Conservation (phyloP, 2,113 vertebrate species). For the Balaeniceps rex region DNA sequence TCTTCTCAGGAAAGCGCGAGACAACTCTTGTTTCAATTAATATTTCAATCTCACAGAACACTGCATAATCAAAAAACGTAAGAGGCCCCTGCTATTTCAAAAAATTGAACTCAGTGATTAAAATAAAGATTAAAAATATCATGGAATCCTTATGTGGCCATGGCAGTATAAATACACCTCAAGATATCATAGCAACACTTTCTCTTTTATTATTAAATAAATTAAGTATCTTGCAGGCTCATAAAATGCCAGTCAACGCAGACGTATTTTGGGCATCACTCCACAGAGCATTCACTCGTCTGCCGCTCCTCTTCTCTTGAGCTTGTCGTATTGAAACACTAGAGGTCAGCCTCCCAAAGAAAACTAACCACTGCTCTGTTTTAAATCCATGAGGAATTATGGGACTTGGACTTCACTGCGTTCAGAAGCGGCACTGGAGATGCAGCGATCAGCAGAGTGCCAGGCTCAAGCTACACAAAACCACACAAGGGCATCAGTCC, state of each 20-base stretch:
- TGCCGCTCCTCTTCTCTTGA: neutral
- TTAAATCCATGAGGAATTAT: constrained; percentile 1
- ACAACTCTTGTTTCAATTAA: constrained; percentile 63
- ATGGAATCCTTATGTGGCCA: constrained; percentile 2
- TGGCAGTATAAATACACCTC: constrained; percentile 5
- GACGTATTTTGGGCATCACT: neutral
- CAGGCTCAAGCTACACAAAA: neutral
- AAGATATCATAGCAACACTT: constrained; percentile 33
- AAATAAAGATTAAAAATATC: constrained; percentile 64
- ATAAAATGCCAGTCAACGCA: neutral
- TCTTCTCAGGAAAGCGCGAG: constrained; percentile 15
- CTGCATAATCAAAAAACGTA: constrained; percentile 7
- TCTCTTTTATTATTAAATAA: constrained; percentile 30
- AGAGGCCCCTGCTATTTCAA: neutral
- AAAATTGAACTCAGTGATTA: constrained; percentile 15
- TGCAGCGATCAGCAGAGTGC: neutral
- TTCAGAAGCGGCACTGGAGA: neutral
- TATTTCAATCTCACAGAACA: constrained; percentile 44
- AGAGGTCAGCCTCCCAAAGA: constrained; percentile 47
- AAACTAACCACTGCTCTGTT: constrained; percentile 21
- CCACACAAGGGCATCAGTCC: neutral
- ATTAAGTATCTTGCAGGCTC: constrained; percentile 37
- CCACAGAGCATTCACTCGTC: neutral
- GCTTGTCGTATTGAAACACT: constrained; percentile 1
- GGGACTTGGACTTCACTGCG: neutral